phyloP scores from a whole-genome alignment of 2,888 invertebrate species.

The Prenolepis imparis region DNA sequence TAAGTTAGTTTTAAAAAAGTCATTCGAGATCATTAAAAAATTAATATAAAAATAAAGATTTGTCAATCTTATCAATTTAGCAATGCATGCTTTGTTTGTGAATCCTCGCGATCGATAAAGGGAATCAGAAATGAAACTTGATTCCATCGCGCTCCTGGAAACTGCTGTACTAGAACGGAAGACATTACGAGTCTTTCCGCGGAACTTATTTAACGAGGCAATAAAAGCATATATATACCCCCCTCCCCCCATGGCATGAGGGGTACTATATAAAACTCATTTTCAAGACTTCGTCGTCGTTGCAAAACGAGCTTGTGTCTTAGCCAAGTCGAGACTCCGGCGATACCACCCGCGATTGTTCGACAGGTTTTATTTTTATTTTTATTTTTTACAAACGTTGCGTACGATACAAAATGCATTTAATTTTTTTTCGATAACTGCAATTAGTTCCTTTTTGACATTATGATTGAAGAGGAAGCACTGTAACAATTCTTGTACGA shows the following conservation, averaged over 20 bases:
- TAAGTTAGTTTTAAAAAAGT: background rate
- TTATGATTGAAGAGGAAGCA: too few relatives aligned
- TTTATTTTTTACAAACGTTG: conserved; percentile 53
- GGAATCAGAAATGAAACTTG: conserved; percentile 41
- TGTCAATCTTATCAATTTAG: background rate
- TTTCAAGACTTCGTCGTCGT: conserved; percentile 53
- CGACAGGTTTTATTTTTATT: conserved; percentile 58
- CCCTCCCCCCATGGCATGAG: conserved; percentile 18
- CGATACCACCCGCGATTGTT: conserved; percentile 41
- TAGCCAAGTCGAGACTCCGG: conserved; percentile 34
- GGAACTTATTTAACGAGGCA: conserved; percentile 65
- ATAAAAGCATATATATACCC: conserved; percentile 64
- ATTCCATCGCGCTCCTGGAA: conserved; percentile 47
- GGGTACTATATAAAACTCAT: conserved; percentile 60
- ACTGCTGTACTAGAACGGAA: conserved; percentile 60
- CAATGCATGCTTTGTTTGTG: conserved; percentile 8
- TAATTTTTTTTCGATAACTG: conserved; percentile 23
- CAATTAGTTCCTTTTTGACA: background rate
- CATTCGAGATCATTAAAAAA: background rate
- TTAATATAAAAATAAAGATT: background rate
- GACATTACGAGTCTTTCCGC: conserved; percentile 61
- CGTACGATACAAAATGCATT: background rate
- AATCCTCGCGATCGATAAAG: conserved; percentile 32
- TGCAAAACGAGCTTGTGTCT: conserved; percentile 57
- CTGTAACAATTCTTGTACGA: background rate